These are phyloP conservation scores for Sorex fumeus DNA, from an alignment of 2,113 vertebrate genomes.

Conservation along the genomic window DNA sequence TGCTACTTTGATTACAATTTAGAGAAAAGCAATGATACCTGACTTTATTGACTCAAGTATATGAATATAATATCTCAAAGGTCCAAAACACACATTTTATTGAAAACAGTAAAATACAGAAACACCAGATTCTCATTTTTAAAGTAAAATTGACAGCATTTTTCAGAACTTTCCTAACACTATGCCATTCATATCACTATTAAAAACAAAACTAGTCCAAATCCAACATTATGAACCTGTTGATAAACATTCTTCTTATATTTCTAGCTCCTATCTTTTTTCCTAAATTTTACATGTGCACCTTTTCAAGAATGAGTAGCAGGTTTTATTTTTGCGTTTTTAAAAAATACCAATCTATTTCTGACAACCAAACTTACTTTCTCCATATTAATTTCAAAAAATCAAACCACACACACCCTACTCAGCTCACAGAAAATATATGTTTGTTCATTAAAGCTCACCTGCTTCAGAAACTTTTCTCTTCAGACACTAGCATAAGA, in stretches of 20 bases:
- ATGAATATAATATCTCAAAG: constrained; percentile 61
- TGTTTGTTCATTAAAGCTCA: constrained; percentile 79
- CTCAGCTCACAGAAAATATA: constrained; percentile 73
- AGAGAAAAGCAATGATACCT: constrained; percentile 1
- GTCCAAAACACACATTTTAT: constrained; percentile 87
- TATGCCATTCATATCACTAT: constrained; percentile 63
- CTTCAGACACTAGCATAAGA: constrained; percentile 66
- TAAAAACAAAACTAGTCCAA: constrained; percentile 67
- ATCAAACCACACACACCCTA: constrained; percentile 46
- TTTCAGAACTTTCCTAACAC: constrained; percentile 75
- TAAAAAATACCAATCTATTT: constrained; percentile 54
- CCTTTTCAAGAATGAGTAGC: constrained; percentile 64
- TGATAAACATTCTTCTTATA: constrained; percentile 56
- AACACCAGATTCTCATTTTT: constrained; percentile 85
- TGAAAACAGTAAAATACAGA: constrained; percentile 88
- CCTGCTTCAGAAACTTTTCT: constrained; percentile 71
- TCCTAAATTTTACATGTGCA: constrained; percentile 69
- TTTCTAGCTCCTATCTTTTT: background rate
- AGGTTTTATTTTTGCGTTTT: background rate
- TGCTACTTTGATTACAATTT: constrained; percentile 37
- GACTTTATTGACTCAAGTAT: constrained; percentile 49
- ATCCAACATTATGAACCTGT: constrained; percentile 55
- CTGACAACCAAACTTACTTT: constrained; percentile 68
- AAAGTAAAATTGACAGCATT: constrained; percentile 82
- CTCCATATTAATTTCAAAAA: constrained; percentile 62